A percentile compares a stretch with the other conserved stretches of the same genome.
These are phyloP conservation scores for Drosophila demipolita DNA, from an alignment of 2,888 invertebrate genomes.

Conservation along the genomic window DNA sequence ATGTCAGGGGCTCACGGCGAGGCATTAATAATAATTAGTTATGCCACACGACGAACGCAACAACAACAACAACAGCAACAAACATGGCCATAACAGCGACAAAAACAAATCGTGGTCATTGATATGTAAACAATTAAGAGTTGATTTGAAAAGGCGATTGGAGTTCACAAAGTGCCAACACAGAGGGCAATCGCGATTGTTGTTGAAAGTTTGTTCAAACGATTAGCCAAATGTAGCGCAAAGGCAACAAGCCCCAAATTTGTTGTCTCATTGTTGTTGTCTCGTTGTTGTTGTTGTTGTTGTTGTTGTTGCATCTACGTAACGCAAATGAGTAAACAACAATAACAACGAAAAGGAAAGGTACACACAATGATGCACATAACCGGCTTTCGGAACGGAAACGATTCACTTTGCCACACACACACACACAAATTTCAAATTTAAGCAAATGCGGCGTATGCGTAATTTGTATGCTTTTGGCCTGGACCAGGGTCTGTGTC, in stretches of 20 bases:
- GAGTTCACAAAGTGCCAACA: constrained; percentile 64
- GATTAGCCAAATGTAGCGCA: constrained; percentile 69
- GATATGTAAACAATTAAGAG: constrained; percentile 77
- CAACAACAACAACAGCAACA: constrained; percentile 35
- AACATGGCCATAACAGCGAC: neutral
- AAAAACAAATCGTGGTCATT: constrained; percentile 53
- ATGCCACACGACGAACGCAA: constrained; percentile 69
- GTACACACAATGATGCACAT: constrained; percentile 65
- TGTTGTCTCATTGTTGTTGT: constrained; percentile 10
- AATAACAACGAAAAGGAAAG: constrained; percentile 51
- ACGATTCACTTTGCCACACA: constrained; percentile 56
- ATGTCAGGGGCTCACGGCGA: constrained; percentile 69
- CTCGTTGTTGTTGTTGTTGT: neutral
- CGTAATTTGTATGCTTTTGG: constrained; percentile 42
- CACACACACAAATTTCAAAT: neutral
- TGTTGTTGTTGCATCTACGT: constrained; percentile 50
- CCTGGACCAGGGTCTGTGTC: neutral
- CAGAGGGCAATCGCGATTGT: constrained; percentile 48
- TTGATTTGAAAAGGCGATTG: constrained; percentile 71
- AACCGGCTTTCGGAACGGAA: constrained; percentile 60
- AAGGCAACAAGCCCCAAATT: constrained; percentile 18
- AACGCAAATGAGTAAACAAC: constrained; percentile 66
- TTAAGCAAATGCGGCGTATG: constrained; percentile 42
- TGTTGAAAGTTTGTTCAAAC: constrained; percentile 74
- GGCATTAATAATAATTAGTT: constrained; percentile 80